These are phyloP conservation scores for Drosophila lini DNA, from an alignment of 1,140 invertebrate genomes.

Conservation along the genomic window DNA sequence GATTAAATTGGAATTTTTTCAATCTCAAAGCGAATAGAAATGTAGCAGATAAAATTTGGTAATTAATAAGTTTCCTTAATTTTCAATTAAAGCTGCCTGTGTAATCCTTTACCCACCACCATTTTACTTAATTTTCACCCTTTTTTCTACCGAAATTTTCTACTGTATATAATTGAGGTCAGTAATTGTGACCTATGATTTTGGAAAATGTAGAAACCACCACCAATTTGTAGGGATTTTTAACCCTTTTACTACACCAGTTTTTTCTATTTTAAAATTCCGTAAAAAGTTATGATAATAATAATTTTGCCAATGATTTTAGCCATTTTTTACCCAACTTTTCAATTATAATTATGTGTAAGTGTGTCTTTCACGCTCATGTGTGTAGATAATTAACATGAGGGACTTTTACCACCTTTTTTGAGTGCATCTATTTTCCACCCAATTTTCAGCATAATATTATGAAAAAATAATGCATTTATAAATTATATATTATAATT, in stretches of 20 bases:
- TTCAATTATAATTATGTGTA: too few relatives aligned
- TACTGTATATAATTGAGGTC: not conserved
- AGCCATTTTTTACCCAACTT: conserved; percentile 6
- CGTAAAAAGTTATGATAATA: not conserved
- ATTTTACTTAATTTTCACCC: conserved; percentile 24
- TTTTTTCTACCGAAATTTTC: conserved; percentile 3
- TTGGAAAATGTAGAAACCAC: conserved; percentile 1
- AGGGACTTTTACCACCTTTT: not conserved
- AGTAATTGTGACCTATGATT: conserved; percentile 16
- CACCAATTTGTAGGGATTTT: conserved; percentile 6
- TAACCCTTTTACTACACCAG: not conserved
- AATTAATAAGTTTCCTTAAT: not conserved
- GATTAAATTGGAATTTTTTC: not conserved
- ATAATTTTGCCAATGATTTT: not conserved
- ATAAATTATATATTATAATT: not conserved
- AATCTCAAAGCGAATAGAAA: not conserved
- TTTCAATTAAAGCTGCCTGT: not conserved
- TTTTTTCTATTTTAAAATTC: not conserved
- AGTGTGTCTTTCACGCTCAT: not conserved
- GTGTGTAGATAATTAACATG: not conserved
- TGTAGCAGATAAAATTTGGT: not conserved
- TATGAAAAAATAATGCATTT: conserved; percentile 26
- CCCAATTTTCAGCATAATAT: not conserved
- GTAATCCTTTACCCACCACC: conserved; percentile 9
- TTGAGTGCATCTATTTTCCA: not conserved